Evolutionary conservation across 2,888 invertebrate genomes (phyloP).

Genomic region (Terebella lapidaria): DNA sequence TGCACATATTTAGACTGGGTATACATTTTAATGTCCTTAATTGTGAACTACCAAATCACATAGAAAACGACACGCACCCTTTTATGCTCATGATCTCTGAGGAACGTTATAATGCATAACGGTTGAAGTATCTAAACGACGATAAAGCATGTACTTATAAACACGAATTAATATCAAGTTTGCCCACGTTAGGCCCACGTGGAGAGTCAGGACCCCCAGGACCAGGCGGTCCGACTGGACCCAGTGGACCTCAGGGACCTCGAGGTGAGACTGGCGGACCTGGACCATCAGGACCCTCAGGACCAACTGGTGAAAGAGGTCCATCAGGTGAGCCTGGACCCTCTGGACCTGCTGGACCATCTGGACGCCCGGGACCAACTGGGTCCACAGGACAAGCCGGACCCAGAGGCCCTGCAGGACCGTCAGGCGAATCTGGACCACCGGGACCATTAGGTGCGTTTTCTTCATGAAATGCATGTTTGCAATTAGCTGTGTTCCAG

Average conservation of each 20-base stretch:
- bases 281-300: background rate
- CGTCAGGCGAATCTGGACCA: conserved; percentile 17
- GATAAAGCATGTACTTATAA: too few relatives aligned
- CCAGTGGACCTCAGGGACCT: conserved; percentile 9
- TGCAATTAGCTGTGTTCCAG: too few relatives aligned
- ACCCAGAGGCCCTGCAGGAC: conserved; percentile 13
- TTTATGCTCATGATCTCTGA: too few relatives aligned
- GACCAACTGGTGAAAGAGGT: conserved; percentile 5
- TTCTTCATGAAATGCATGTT: too few relatives aligned
- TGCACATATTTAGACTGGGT: background rate
- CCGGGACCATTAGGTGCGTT: too few relatives aligned
- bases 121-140: too few relatives aligned
- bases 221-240: conserved; percentile 19
- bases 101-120: too few relatives aligned
- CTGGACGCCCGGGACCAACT: background rate
- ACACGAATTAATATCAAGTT: too few relatives aligned
- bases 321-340: background rate
- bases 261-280: background rate
- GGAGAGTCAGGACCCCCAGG: conserved; percentile 25
- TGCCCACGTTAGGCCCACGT: conserved; percentile 7
- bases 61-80: too few relatives aligned
- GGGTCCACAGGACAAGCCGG: conserved; percentile 26
- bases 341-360: conserved; percentile 1
- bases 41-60: too few relatives aligned
- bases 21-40: background rate